Evolutionary conservation across 2,888 invertebrate genomes (phyloP).

Genomic region (Harmothoe impar): DNA sequence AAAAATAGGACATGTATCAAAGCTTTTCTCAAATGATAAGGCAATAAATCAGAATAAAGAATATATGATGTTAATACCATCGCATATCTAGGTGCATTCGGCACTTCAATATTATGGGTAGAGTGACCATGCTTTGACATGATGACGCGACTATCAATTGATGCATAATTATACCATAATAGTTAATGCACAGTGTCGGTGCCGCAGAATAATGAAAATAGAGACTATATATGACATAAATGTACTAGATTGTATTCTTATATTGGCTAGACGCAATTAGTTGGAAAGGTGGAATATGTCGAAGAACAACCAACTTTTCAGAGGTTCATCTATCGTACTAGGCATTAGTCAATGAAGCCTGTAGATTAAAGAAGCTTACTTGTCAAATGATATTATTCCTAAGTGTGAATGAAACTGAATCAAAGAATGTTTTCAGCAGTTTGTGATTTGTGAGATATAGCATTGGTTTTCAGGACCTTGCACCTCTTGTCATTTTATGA

Average conservation of each 20-base stretch:
- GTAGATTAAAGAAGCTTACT: neutral
- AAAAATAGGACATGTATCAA: neutral
- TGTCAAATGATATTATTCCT: conserved; percentile 18
- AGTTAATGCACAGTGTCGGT: no score
- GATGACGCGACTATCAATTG: no score
- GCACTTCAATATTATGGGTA: no score
- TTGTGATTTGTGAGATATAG: neutral
- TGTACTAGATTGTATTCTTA: conserved; percentile 42
- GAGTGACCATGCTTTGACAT: no score
- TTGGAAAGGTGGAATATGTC: neutral
- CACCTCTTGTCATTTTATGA: conserved; percentile 19
- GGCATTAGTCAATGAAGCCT: conserved; percentile 16
- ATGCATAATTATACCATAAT: no score
- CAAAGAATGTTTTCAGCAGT: neutral
- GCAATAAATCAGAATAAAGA: neutral
- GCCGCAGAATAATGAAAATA: conserved; percentile 1
- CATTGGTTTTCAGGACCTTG: conserved; percentile 33
- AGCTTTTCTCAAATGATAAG: neutral
- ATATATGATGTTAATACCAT: no score
- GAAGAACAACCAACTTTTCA: neutral
- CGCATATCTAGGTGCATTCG: no score
- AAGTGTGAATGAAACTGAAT: conserved; percentile 46
- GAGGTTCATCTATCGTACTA: neutral
- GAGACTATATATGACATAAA: neutral
- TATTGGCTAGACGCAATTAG: neutral